Conservation (phyloP, 2,888 invertebrate species). For the Trissolcus japonicus region DNA sequence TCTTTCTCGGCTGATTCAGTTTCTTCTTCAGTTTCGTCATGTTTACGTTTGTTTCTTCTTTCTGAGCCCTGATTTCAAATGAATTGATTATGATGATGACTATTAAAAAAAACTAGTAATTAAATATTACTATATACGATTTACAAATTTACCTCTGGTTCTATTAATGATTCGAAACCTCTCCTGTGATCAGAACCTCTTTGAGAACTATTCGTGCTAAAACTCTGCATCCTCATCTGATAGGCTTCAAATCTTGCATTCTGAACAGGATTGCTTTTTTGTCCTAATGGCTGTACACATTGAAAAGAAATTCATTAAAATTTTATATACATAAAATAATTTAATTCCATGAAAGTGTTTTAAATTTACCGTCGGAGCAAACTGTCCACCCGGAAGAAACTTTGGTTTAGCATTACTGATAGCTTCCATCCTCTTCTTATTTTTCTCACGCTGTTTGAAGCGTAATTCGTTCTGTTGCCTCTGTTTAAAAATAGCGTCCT, state of each 20-base stretch:
- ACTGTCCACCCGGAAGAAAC: constrained; percentile 86
- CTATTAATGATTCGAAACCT: constrained; percentile 78
- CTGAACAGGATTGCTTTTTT: constrained; percentile 77
- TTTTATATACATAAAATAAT: background rate
- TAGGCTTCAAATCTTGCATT: constrained; percentile 88
- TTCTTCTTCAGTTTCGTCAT: constrained; percentile 77
- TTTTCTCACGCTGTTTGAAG: constrained; percentile 87
- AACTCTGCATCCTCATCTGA: constrained; percentile 79
- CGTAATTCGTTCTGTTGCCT: constrained; percentile 90
- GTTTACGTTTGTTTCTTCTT: constrained; percentile 78
- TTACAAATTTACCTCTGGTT: constrained; percentile 69
- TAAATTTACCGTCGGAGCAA: constrained; percentile 83
- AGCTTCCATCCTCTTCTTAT: constrained; percentile 80
- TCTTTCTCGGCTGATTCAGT: constrained; percentile 71
- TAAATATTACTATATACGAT: background rate
- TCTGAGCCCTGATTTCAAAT: constrained; percentile 58
- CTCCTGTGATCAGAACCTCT: constrained; percentile 59
- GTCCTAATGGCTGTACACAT: constrained; percentile 25
- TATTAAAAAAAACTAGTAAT: background rate
- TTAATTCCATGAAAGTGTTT: background rate
- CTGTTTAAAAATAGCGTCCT: constrained; percentile 97
- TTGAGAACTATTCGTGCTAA: constrained; percentile 61
- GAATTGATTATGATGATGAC: background rate
- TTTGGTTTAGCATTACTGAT: constrained; percentile 81
- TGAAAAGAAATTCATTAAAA: background rate